These are phyloP conservation scores for Mesoclemmys tuberculata DNA, from an alignment of 2,113 vertebrate species.

Conservation along the genomic window DNA sequence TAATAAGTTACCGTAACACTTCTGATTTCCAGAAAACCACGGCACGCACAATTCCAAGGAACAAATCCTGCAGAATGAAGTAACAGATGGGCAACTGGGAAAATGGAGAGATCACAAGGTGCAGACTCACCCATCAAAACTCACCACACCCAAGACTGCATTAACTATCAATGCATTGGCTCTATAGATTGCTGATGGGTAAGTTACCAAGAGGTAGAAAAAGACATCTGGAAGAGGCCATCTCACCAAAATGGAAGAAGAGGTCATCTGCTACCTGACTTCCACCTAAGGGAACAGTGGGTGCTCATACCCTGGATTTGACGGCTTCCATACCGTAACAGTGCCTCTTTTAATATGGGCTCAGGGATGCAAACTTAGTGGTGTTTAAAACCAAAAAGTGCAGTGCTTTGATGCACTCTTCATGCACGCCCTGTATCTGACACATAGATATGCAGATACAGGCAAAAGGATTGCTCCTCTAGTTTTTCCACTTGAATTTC, in stretches of 20 bases:
- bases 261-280: fast-evolving
- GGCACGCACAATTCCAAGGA: not conserved
- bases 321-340: not conserved
- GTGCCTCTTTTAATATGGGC: not conserved
- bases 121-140: fast-evolving
- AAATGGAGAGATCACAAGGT: not conserved
- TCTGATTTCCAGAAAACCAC: not conserved
- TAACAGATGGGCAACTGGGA: not conserved
- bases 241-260: fast-evolving
- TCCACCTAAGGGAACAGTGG: not conserved
- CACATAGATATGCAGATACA: not conserved
- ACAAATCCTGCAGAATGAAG: not conserved
- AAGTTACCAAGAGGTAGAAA: not conserved
- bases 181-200: not conserved
- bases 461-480: not conserved
- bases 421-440: not conserved
- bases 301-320: not conserved
- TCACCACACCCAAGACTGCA: not conserved
- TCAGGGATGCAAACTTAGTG: not conserved
- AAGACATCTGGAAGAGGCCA: not conserved
- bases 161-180: not conserved
- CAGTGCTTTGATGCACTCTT: not conserved
- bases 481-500: not conserved
- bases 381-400: not conserved
- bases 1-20: fast-evolving